A percentile compares a stretch with the other conserved stretches of the same genome.
Evolutionary conservation across 1,140 invertebrate genomes (phyloP).

Genomic region (Maconellicoccus hirsutus): DNA sequence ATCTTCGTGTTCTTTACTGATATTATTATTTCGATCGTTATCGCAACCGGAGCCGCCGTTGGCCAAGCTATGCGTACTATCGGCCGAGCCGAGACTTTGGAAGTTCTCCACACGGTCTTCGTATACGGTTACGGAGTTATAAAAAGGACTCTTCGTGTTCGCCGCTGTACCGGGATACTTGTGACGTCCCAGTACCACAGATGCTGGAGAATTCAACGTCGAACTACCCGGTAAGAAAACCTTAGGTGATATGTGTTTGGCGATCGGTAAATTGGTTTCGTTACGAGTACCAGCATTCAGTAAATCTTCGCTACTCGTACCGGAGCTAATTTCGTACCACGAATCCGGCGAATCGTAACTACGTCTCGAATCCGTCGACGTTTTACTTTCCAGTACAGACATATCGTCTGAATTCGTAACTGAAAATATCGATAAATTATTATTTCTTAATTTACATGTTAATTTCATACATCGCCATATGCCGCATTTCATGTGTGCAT

Average conservation of each 20-base stretch:
- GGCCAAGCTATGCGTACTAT: not conserved
- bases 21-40: constrained; percentile 4
- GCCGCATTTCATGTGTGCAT: too few relatives aligned
- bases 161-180: constrained; percentile 11
- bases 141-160: not conserved
- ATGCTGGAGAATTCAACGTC: constrained; percentile 64
- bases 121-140: constrained; percentile 1
- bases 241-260: constrained; percentile 52
- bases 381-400: constrained; percentile 25
- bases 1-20: not conserved
- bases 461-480: too few relatives aligned
- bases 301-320: constrained; percentile 27
- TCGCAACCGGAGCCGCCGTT: not conserved
- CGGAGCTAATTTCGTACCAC: constrained; percentile 28
- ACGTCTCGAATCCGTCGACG: constrained; percentile 15
- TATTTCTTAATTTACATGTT: too few relatives aligned
- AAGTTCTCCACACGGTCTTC: not conserved
- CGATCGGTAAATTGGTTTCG: constrained; percentile 17
- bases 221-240: constrained; percentile 61
- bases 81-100: not conserved
- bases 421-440: constrained; percentile 6
- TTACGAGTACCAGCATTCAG: not conserved
- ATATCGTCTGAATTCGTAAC: constrained; percentile 26
- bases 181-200: constrained; percentile 50
- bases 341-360: constrained; percentile 26